Evolutionary conservation across 2,888 invertebrate species (phyloP), one percentile per base, ranked within the genome.

Genomic region (Hirtodrosophila cameraria): DNA sequence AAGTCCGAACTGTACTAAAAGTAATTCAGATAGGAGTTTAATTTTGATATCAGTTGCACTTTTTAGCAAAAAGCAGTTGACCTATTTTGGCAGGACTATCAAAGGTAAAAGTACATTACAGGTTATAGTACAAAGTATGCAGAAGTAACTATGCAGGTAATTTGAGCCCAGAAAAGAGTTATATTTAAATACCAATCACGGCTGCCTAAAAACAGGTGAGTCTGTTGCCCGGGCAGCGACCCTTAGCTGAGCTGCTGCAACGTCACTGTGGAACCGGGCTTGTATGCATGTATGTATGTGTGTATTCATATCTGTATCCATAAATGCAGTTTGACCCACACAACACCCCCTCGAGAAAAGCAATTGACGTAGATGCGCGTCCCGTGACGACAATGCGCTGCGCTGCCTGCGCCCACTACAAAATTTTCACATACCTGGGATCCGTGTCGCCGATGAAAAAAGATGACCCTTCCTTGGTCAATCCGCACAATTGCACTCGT

Each of bases 361-460:
- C 35, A 31, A 28, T 15, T 39, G 45, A 20, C 16, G 36, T n/a
- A 28, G 11, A 7, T 13, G 9, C 8, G 12, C 23, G 16, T n/a
- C 13, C 9, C 11, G 4, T 6, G 15, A 35, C 2, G 18, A 9
- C 25, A 13, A 27, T 23, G 27, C 30, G 11, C 11, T 27, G 11
- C 36, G 23, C 25, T 15, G 35, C 11, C 11, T 27, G 11, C 36
- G 23, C 25, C 20, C 11, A 38, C 20, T n/a, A 38, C 13, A 16
- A 11, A 16, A 16, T 53, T 72, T 67, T 48, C 53, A 39, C 74
- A 54, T 60, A 69, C 70, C 71, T 75, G 86, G 36, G 57, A 39
- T 50, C 70, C 70, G 23, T 35, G 23, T 36, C 30, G 16, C 62
- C 58, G 65, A 28, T 65, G 50, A n/a, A 75, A 60, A 31, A 69